A percentile compares a stretch with the other conserved stretches of the same genome.
These are phyloP conservation scores for Fistularia tabacaria DNA, from an alignment of 2,797 vertebrate genomes.

Conservation along the genomic window DNA sequence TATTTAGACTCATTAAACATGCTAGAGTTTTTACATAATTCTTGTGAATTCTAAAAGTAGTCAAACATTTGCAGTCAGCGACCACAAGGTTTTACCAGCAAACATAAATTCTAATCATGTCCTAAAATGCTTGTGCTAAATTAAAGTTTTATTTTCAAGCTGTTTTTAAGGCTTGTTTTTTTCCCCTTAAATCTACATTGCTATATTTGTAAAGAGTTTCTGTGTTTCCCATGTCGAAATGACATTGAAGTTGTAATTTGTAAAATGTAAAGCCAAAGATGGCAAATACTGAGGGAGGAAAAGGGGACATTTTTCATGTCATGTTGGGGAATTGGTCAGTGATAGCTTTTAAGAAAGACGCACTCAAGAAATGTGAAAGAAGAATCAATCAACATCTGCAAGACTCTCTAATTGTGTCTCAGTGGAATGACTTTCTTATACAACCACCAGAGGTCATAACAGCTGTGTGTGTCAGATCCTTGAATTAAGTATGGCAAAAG, in stretches of 20 bases:
- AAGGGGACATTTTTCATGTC: background rate
- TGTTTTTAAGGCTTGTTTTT: too few species aligned
- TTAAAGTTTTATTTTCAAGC: too few species aligned
- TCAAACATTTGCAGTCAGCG: too few species aligned
- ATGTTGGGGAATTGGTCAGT: conserved; percentile 25
- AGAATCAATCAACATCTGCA: conserved; percentile 33
- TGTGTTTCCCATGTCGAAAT: too few species aligned
- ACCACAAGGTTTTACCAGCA: too few species aligned
- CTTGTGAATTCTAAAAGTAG: too few species aligned
- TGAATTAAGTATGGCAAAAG: conserved; percentile 2
- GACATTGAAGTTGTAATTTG: background rate
- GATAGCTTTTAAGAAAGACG: conserved; percentile 26
- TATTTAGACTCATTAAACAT: too few species aligned
- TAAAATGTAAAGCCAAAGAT: conserved; percentile 3
- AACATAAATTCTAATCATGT: too few species aligned
- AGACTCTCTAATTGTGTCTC: conserved; percentile 47
- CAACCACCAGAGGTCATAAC: conserved; percentile 49
- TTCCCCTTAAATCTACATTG: too few species aligned
- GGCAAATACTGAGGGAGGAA: conserved; percentile 4
- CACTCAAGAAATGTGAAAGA: conserved; percentile 37
- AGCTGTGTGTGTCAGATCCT: background rate
- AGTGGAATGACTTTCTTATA: conserved; percentile 15
- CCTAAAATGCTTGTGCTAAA: too few species aligned
- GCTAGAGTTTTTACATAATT: too few species aligned
- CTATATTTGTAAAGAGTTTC: too few species aligned